Percentiles rank a stretch among this genome's conserved stretches.
Evolutionary conservation across 2,797 vertebrate species (phyloP).

Genomic region (Pampus argenteus): DNA sequence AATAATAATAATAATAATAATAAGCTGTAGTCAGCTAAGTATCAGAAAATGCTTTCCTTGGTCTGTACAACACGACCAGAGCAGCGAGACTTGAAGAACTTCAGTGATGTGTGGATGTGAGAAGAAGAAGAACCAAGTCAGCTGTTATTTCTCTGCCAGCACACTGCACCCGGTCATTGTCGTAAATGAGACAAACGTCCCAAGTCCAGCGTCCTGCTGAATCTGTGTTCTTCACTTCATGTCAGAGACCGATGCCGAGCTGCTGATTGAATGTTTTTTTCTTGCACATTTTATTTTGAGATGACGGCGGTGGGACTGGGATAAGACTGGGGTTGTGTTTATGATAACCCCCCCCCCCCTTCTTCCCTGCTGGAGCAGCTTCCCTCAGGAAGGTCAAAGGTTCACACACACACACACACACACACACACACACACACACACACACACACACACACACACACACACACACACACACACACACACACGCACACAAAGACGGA

Average conservation of each 20-base stretch:
- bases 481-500: slow-evolving; percentile 39
- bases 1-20: no score
- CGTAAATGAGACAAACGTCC: no score
- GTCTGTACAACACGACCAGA: no score
- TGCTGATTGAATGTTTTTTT: neutral
- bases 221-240: no score
- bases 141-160: no score
- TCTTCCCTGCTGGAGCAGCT: slow-evolving; percentile 56
- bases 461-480: slow-evolving; percentile 33
- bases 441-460: slow-evolving; percentile 57
- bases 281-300: neutral
- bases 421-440: slow-evolving; percentile 27
- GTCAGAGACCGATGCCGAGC: no score
- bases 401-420: slow-evolving; percentile 61
- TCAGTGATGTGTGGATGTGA: no score
- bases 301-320: slow-evolving; percentile 21
- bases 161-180: no score
- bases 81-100: no score
- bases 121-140: no score
- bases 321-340: slow-evolving; percentile 38
- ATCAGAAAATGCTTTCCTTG: no score
- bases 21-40: slow-evolving; percentile 8
- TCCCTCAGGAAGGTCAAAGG: slow-evolving; percentile 82
- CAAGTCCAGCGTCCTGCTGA: no score
- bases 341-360: slow-evolving; percentile 55